These are phyloP conservation scores for Geotrypetes seraphini DNA, from an alignment of 2,797 vertebrate genomes.

Conservation along the genomic window DNA sequence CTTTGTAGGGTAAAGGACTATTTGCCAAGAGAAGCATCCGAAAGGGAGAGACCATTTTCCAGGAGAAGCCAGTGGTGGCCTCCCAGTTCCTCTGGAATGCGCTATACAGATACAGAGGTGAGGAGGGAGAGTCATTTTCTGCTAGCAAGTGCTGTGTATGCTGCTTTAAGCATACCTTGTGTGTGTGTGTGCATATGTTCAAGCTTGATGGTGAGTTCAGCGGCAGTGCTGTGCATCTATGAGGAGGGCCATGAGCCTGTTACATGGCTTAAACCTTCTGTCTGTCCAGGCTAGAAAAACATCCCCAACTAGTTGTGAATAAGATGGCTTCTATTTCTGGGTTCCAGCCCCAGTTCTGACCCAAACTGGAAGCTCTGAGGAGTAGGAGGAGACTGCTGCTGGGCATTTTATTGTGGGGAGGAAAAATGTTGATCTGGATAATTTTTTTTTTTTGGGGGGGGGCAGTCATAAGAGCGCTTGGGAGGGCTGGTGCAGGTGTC, in stretches of 20 bases:
- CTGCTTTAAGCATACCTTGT: too few relatives aligned
- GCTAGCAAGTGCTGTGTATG: background rate
- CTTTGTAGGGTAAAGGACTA: constrained; percentile 90
- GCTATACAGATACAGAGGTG: constrained; percentile 88
- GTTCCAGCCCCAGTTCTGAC: too few relatives aligned
- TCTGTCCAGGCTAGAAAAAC: too few relatives aligned
- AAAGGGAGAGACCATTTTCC: constrained; percentile 80
- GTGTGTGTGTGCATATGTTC: too few relatives aligned
- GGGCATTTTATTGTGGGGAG: too few relatives aligned
- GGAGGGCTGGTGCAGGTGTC: background rate
- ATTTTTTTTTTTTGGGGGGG: too few relatives aligned
- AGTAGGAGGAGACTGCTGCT: too few relatives aligned
- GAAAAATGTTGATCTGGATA: background rate
- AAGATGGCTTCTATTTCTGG: too few relatives aligned
- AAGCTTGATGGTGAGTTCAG: too few relatives aligned
- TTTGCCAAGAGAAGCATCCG: constrained; percentile 76
- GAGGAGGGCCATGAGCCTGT: background rate
- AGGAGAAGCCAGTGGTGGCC: constrained; percentile 77
- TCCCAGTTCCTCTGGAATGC: constrained; percentile 94
- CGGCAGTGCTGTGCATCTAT: background rate
- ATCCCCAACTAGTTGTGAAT: too few relatives aligned
- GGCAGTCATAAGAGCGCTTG: too few relatives aligned
- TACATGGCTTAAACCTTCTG: background rate
- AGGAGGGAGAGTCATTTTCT: constrained; percentile 26
- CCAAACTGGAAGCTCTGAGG: too few relatives aligned